Evolutionary conservation across 2,888 invertebrate species (phyloP).

Genomic region (Nasonovia ribisnigri): DNA sequence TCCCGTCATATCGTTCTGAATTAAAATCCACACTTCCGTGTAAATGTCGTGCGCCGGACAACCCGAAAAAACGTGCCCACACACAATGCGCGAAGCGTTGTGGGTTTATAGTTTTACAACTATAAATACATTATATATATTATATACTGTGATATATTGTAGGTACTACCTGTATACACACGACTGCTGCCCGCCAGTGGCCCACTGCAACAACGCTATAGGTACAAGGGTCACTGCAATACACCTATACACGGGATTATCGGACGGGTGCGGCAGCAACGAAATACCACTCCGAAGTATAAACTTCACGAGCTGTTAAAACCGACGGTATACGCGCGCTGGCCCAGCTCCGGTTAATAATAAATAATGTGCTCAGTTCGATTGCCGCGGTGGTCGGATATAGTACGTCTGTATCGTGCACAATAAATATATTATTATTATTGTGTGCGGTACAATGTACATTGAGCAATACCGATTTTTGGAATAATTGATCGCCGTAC

Average conservation of each 20-base stretch:
- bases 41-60: not conserved
- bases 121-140: too few relatives aligned
- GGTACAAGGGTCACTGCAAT: not conserved
- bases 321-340: too few relatives aligned
- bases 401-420: not conserved
- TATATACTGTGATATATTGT: not conserved
- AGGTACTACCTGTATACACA: not conserved
- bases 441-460: not conserved
- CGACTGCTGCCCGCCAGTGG: not conserved
- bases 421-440: not conserved
- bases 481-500: not conserved
- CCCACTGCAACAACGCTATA: not conserved
- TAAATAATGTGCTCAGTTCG: constrained; percentile 2
- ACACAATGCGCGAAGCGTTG: not conserved
- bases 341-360: not conserved
- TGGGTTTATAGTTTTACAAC: constrained; percentile 29
- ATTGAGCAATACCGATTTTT: not conserved
- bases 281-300: not conserved
- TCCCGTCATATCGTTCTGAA: not conserved
- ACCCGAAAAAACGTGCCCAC: constrained; percentile 27
- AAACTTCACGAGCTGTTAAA: not conserved
- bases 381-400: not conserved
- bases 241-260: not conserved
- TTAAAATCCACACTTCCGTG: constrained; percentile 43
- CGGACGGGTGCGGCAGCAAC: not conserved